phyloP scores from a whole-genome alignment of 1,140 invertebrate species.

The Cephus cinctus region DNA sequence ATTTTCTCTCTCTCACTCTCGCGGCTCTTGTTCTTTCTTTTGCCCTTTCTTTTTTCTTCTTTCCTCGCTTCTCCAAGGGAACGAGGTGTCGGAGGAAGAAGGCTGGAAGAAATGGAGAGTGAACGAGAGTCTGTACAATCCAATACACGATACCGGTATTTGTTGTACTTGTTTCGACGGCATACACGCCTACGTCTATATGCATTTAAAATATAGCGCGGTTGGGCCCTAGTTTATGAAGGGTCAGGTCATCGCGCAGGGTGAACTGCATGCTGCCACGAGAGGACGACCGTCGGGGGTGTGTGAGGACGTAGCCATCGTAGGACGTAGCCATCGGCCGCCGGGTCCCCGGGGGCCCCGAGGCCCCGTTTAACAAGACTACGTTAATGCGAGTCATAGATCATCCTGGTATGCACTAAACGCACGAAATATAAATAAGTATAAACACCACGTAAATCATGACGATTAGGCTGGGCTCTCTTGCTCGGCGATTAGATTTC shows the following conservation, averaged over 20 bases:
- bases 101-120: background rate
- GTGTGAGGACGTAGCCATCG: constrained; percentile 6
- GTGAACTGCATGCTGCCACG: constrained; percentile 29
- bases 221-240: constrained; percentile 56
- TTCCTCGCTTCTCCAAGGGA: constrained; percentile 10
- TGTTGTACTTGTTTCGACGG: constrained; percentile 51
- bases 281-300: constrained; percentile 19
- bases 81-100: constrained; percentile 8
- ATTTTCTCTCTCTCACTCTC: constrained; percentile 12
- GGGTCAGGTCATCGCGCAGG: constrained; percentile 51
- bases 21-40: constrained; percentile 8
- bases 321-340: constrained; percentile 25
- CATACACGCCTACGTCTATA: constrained; percentile 54
- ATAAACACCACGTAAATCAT: constrained; percentile 55
- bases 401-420: constrained; percentile 51
- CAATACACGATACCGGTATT: constrained; percentile 20
- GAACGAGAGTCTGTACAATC: too few relatives aligned
- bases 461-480: constrained; percentile 39
- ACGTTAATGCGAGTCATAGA: constrained; percentile 54
- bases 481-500: too few relatives aligned
- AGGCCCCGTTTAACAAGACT: constrained; percentile 53
- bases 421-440: constrained; percentile 52
- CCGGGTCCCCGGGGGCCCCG: constrained; percentile 37
- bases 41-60: constrained; percentile 18
- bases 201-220: constrained; percentile 56